Evolutionary conservation across 2,113 vertebrate genomes (phyloP), one percentile per base, ranked within the genome.

Genomic region (Myanophis thanlyinensis): DNA sequence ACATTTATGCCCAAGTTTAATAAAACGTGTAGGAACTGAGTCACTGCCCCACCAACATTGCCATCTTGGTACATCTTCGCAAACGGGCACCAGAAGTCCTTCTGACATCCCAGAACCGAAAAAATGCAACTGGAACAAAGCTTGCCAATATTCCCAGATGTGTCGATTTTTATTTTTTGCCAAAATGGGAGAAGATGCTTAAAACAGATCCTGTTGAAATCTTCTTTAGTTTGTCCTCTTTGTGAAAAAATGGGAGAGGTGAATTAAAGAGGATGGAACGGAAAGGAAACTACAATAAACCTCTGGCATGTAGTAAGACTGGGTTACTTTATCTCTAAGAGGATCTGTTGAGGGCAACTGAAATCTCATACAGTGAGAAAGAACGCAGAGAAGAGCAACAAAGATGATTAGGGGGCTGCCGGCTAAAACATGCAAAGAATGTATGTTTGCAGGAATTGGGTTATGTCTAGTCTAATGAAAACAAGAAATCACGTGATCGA

Each of bases 1-100:
- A 95, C 90, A 96, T 80, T 95, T 93, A 96, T 92, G 95, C 95
- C 95, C 95, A 96, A 96, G 95, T 95, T 94, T 95, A 95, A 93
- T 94, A 95, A 97, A 90, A 97, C 96, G 94, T 95, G 95, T 1
- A 85, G 91, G 97, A 97, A 96, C 93, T 20, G 54, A 92, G 40
- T 51, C 49, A 4, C 73, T 80, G 95, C 94, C 80, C 2, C 5
- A 93, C 94, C 94, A 95, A 51, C 97, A 98, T 98, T 98, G 98
- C 98, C 98, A 99, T 99, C 98, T 99, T 98, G 98, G 97, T 95
- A 96, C 96, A 97, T 94, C 92, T 91, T 95, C 91, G 92, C 94
- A 92, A 52, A 94, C n/a, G 73, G 90, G 95, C 93, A 91, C 92
- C 95, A 90, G 59, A n/a, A 90, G 18, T 93, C 96, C 95, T 88